Percentiles rank a stretch among this genome's conserved stretches.
phyloP scores from a whole-genome alignment of 2,797 vertebrate genomes.

The Spea hammondii region DNA sequence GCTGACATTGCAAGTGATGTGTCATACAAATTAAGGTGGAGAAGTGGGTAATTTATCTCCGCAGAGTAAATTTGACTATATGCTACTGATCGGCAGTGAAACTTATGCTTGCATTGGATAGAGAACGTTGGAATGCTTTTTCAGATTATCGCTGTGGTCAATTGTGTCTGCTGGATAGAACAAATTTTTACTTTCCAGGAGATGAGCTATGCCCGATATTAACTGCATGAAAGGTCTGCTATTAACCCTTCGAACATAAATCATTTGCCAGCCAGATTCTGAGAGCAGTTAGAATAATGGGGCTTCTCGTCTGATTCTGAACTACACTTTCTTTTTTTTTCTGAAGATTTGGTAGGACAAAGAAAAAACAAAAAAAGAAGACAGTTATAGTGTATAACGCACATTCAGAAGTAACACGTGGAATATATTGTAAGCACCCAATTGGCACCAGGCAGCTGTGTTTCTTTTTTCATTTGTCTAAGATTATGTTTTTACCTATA shows the following conservation, averaged over 20 bases:
- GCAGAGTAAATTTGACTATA: constrained; percentile 55
- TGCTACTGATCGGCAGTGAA: constrained; percentile 56
- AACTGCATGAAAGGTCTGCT: constrained; percentile 22
- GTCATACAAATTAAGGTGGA: constrained; percentile 60
- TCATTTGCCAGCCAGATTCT: constrained; percentile 43
- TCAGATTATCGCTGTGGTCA: constrained; percentile 49
- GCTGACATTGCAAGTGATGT: constrained; percentile 55
- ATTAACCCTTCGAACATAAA: constrained; percentile 55
- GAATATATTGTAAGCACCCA: background rate
- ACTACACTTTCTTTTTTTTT: constrained; percentile 40
- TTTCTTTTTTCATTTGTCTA: background rate
- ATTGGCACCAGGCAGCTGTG: background rate
- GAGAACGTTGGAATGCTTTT: constrained; percentile 57
- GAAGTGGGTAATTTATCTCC: constrained; percentile 63
- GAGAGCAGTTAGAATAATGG: constrained; percentile 49
- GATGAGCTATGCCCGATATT: background rate
- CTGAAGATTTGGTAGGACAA: constrained; percentile 54
- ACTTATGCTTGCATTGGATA: constrained; percentile 49
- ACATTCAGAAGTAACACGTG: background rate
- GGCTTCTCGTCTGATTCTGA: constrained; percentile 43
- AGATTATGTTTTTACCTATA: background rate
- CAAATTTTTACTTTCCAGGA: constrained; percentile 30
- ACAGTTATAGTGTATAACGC: background rate
- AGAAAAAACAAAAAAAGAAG: constrained; percentile 46
- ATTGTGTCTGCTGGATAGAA: constrained; percentile 53